A percentile compares a stretch with the other conserved stretches of the same genome.
These are phyloP conservation scores for Salvelinus sp. DNA, from an alignment of 2,113 vertebrate species.

Conservation along the genomic window DNA sequence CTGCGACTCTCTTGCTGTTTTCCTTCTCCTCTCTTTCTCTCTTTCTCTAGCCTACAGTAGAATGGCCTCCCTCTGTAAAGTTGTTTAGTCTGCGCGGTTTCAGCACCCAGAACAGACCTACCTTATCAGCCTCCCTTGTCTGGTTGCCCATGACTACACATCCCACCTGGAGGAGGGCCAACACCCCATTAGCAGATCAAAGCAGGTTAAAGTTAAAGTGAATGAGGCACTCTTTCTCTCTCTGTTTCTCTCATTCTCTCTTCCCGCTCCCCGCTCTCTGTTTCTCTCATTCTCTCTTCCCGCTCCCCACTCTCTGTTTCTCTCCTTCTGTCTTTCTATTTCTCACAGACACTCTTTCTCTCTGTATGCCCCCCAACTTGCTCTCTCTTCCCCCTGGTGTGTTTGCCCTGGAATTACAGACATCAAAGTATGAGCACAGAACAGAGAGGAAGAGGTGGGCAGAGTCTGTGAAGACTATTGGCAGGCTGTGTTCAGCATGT, in stretches of 20 bases:
- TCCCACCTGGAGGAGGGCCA: slow-evolving; percentile 64
- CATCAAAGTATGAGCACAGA: not conserved
- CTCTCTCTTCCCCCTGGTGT: not conserved
- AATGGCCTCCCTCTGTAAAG: no score
- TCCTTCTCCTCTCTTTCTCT: not conserved
- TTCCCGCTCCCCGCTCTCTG: not conserved
- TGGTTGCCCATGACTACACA: slow-evolving; percentile 59
- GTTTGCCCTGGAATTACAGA: not conserved
- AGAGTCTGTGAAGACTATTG: not conserved
- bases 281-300: no score
- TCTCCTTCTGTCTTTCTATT: not conserved
- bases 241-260: not conserved
- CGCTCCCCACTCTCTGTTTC: not conserved
- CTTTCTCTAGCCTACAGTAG: not conserved
- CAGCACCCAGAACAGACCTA: slow-evolving; percentile 18
- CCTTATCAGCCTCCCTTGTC: slow-evolving; percentile 62
- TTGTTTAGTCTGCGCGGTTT: slow-evolving; percentile 56
- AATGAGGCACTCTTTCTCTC: slow-evolving; percentile 40
- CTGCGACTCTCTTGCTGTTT: not conserved
- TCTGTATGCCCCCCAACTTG: not conserved
- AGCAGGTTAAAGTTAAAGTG: slow-evolving; percentile 49
- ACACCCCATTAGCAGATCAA: slow-evolving; percentile 67
- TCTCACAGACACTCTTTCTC: not conserved
- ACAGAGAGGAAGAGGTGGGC: not conserved
- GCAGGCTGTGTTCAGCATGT: not conserved